Evolutionary conservation across 2,888 invertebrate species (phyloP), one percentile per base, ranked within the genome.

Genomic region (Dasypolia templi): DNA sequence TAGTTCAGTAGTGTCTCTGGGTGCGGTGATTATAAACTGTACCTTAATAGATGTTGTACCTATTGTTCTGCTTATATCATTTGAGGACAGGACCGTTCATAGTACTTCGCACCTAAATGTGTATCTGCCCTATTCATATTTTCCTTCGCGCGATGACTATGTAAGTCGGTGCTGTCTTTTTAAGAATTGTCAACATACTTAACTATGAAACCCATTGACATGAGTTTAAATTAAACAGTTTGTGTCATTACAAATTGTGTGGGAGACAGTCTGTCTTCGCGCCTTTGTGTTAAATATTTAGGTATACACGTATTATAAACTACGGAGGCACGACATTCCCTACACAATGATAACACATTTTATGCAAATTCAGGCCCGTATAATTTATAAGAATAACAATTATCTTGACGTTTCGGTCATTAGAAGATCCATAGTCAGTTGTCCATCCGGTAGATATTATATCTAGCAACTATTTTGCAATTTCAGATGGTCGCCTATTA

Each of bases 401-500:
- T 7, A 5, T 17, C 9, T n/a, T 44, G 7, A 17, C 17, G 11
- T 56, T 58, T 49, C 39, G 29, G 46, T 46, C 32, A 9, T 19
- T 22, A 55, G 9, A 39, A 32, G 3, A 26, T 67, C 9, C 1
- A 17, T 35, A 12, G 32, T 19, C 29, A 19, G 22, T 22, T 59
- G 32, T 17, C 35, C 26, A 26, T 44, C 3, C 1, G 26, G 42
- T 56, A 35, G 7, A 14, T 39, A n/a, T n/a, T n/a, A n/a, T n/a
- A n/a, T n/a, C n/a, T n/a, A 35, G 11, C n/a, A n/a, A 22, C 17
- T n/a, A 19, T 35, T 51, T 64, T 51, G 32, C 11, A 32, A 32
- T 64, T 64, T n/a, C n/a, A 64, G 17, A 64, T 17, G 49, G 17
- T 64, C n/a, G 19, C 32, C 49, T 56, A 75, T 65, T 56, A 75